Base-by-base conservation (phyloP, 1,140 invertebrate species). In the Cydia pomonella region DNA sequence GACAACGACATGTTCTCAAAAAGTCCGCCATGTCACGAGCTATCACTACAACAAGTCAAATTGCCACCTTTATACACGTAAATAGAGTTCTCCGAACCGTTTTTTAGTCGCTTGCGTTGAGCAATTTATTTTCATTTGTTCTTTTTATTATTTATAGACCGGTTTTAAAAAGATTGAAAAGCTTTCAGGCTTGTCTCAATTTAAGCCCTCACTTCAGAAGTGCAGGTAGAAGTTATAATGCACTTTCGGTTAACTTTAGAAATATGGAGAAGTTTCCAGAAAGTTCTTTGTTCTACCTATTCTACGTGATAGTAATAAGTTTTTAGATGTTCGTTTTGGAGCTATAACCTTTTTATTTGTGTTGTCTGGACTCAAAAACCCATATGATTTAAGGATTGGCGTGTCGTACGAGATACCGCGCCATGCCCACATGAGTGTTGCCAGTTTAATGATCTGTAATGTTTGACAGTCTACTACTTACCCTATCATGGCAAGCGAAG, bases 161-260 rank as follows among this genome's bases (percentile, higher is more conserved):
- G n/a, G 27, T 69, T 69, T 69, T 66, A 18, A 74, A 73, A 76
- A 82, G 76, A 79, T 82, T 79, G 38, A 71, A 77, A 79, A 82
- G 79, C 77, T 80, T 76, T 82, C 79, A 79, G 76, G 77, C 76
- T 73, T 79, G 75, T 81, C 75, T 74, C 71, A 76, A 75, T 81
- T 77, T 76, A 77, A 79, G 75, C 75, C 77, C 74, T 75, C 77
- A 74, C 63, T 79, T 73, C 73, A 53, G 16, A 9, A 69, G 73
- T 75, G 63, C 79, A 81, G 78, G 77, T 81, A 74, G 78, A 81
- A 83, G 77, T 83, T 83, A 81, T 83, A 81, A 81, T 83, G 82
- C 82, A 83, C 82, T 83, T 83, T 81, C 73, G 76, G 82, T 80
- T 79, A 81, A 81, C 81, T 83, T 78, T 74, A 71, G 64, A 75